Base-by-base conservation (phyloP, 2,797 vertebrate genomes). In the Sebastes diaconus region DNA sequence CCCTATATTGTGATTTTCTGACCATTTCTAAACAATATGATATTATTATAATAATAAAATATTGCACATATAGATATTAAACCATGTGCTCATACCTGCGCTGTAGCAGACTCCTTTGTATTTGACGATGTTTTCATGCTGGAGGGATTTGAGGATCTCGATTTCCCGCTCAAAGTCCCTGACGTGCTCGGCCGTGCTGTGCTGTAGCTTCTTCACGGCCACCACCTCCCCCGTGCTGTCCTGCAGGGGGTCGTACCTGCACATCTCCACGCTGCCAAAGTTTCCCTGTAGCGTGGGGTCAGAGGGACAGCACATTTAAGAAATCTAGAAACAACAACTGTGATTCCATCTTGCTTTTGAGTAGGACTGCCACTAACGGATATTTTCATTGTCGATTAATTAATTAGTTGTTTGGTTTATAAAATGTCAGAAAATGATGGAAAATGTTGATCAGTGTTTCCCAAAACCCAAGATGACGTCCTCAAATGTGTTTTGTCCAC, bases 81-180 rank as follows among this genome's bases (percentile, higher is more conserved):
- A 50, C 7, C 46, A 50, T 20, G 8, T n/a, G 67, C 13, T 58
- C 79, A 27, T 94, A 99, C 99, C 99, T 86, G 98, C 97, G 18
- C 98, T 99, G 90, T 99, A 99, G 90, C 98, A 99, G 13, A 99
- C 98, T 69, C 99, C 99, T 92, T 99, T 99, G 91, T 99, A 99
- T 85, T 97, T 97, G 71, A 99, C 99, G 18, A 99, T 99, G 95
- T 99, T 99, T 69, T 99, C 98, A 16, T 99, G 99, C 75, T 99
- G 98, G 46, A 99, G 95, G 4, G 98, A 99, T 83, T 97, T 99
- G 66, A 99, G 97, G 92, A 99, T 99, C 93, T 99, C 97, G 6
- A 99, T 99, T 85, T 99, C 99, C 71, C 98, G 95, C 94, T 99
- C 98, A 24, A 99, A 99, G 92, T 99, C 99, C 11, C 97, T 89